A percentile compares a stretch with the other conserved stretches of the same genome.
Conservation (phyloP, 2,113 vertebrate species). For the Ornithorhynchus anatinus region DNA sequence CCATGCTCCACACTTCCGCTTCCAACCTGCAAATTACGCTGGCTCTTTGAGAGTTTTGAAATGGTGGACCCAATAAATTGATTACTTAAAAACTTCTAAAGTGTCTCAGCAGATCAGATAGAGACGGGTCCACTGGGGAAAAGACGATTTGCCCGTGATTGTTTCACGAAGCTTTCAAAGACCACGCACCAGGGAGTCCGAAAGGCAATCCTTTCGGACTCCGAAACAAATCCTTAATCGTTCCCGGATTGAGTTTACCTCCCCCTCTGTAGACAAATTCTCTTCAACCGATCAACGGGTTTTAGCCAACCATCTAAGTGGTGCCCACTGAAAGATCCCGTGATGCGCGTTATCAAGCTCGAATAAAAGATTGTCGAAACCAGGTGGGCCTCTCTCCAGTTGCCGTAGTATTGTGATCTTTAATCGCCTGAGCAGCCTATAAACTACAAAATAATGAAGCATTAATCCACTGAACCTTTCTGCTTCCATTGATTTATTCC, state of each 20-base stretch:
- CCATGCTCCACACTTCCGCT: too few species aligned
- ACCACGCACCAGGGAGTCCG: not conserved
- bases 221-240: not conserved
- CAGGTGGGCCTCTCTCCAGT: constrained; percentile 21
- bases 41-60: too few species aligned
- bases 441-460: constrained; percentile 32
- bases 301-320: too few species aligned
- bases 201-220: not conserved
- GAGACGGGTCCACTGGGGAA: too few species aligned
- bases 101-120: too few species aligned
- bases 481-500: constrained; percentile 41
- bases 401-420: constrained; percentile 5
- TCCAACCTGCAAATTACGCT: too few species aligned
- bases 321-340: not conserved
- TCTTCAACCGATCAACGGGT: too few species aligned
- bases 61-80: too few species aligned
- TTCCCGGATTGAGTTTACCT: not conserved
- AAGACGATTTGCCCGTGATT: too few species aligned
- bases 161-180: not conserved
- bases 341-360: not conserved
- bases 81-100: too few species aligned
- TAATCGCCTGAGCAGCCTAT: constrained; percentile 35
- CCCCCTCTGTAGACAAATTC: not conserved
- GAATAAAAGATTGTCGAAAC: constrained; percentile 18
- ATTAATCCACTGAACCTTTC: constrained; percentile 33